Conservation (phyloP, 2,888 invertebrate species). For the Dione juno region DNA sequence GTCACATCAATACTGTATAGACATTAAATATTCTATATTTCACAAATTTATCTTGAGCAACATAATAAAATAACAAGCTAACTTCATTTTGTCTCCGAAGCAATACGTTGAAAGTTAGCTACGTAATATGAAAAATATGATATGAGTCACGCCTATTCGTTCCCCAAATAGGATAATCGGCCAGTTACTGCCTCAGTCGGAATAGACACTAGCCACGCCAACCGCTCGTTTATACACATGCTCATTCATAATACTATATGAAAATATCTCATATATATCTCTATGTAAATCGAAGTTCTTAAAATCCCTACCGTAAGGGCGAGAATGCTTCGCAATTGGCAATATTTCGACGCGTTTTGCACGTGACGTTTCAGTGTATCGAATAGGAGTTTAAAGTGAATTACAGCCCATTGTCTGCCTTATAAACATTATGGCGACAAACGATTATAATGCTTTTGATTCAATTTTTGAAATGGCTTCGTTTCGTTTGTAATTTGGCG, state of each 20-base stretch:
- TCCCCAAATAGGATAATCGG: slow-evolving; percentile 77
- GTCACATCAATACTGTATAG: too few relatives aligned
- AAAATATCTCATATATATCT: slow-evolving; percentile 22
- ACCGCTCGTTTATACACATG: slow-evolving; percentile 76
- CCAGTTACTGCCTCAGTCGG: slow-evolving; percentile 72
- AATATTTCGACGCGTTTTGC: slow-evolving; percentile 8
- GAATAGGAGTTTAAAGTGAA: slow-evolving; percentile 42
- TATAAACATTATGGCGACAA: slow-evolving; percentile 29
- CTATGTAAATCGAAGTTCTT: slow-evolving; percentile 24
- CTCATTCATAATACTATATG: slow-evolving; percentile 40
- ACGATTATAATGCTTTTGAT: slow-evolving; percentile 30
- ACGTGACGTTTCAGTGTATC: slow-evolving; percentile 36
- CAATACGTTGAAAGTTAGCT: slow-evolving; percentile 51
- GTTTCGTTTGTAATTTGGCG: not conserved
- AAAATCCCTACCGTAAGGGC: slow-evolving; percentile 3
- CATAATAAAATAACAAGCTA: not conserved
- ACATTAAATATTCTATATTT: too few relatives aligned
- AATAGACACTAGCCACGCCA: slow-evolving; percentile 80
- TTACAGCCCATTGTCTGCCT: slow-evolving; percentile 36
- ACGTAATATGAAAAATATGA: slow-evolving; percentile 67
- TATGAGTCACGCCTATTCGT: slow-evolving; percentile 71
- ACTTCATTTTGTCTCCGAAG: slow-evolving; percentile 22
- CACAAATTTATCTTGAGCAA: too few relatives aligned
- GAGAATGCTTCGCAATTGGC: not conserved
- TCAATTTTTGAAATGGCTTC: not conserved